These are phyloP conservation scores for Paramisgurnus dabryanus DNA, from an alignment of 2,113 vertebrate species.

Conservation along the genomic window DNA sequence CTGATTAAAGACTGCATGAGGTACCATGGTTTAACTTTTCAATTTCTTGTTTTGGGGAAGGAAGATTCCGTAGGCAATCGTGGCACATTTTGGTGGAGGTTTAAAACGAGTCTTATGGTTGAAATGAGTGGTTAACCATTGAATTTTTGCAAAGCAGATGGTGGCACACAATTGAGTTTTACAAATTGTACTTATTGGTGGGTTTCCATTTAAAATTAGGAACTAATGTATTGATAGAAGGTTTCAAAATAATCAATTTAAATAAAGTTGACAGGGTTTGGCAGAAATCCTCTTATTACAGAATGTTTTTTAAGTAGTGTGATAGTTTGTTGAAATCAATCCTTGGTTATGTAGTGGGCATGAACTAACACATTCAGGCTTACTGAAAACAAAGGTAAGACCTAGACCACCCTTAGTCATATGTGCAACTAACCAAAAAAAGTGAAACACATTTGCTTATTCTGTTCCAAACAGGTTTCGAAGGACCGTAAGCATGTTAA, in stretches of 20 bases:
- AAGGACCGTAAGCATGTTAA: slow-evolving; percentile 14
- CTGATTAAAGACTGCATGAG: no score
- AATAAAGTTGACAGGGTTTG: not conserved
- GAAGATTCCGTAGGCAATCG: no score
- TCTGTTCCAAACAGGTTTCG: slow-evolving; percentile 14
- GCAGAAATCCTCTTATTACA: not conserved
- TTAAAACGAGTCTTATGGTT: not conserved
- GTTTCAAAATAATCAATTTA: not conserved
- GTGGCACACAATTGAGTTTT: slow-evolving; percentile 18
- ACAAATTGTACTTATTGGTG: not conserved
- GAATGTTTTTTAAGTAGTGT: not conserved
- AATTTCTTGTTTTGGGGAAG: no score
- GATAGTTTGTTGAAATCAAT: not conserved
- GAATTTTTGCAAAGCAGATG: not conserved
- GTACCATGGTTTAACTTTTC: no score
- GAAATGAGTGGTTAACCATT: not conserved
- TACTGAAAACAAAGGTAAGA: no score
- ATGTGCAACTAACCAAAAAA: not conserved
- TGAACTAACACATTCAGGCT: not conserved
- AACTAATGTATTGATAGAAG: not conserved
- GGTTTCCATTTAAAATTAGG: not conserved
- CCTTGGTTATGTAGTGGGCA: not conserved
- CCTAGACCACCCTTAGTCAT: no score
- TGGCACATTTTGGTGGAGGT: no score
- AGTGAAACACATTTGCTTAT: not conserved